Base-by-base conservation (phyloP, 2,888 invertebrate species). In the Drosophila villosipedis region DNA sequence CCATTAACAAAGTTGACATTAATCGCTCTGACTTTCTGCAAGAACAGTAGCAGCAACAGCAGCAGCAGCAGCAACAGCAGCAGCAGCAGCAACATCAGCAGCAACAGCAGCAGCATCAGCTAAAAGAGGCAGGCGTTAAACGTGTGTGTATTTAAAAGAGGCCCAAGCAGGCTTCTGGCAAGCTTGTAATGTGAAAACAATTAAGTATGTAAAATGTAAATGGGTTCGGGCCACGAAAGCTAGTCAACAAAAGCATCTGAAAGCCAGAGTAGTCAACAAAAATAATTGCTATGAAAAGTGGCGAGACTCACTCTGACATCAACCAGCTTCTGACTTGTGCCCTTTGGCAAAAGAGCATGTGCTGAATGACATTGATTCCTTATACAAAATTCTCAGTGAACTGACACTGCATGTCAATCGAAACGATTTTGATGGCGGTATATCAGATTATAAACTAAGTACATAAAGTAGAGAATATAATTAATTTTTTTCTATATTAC, bases 1-100 rank as follows among this genome's bases (percentile, higher is more conserved):
- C 89, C 82, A 90, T 88, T 88, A 88, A 90, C 89, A 78, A 84
- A 86, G 80, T 90, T 88, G 87, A 90, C 87, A 88, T 88, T 88
- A 88, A 88, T 88, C 91, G 87, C 73, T 76, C 75, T 83, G 90
- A 89, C 87, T 89, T 80, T 57, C 35, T 49, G 63, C 47, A 35
- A 28, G 31, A 31, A 16, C 39, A 19, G 41, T 25, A 28, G 37
- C 37, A n/a, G 14, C 39, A 28, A 4, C 22, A 35, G 28, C 49
- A 53, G 16, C 14, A 3, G 5, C 39, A 19, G 41, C 39, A 28
- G 19, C 37, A 19, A 9, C 39, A 25, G 3, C 22, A 35, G 28
- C 49, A 31, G 9, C 39, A 19, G 41, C 39, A 28, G 28, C 37
- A 19, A 25, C 25, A 25, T 25, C 25, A 25, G 25, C n/a, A n/a